Base-by-base conservation (phyloP, 2,797 vertebrate species). In the Synanceia verrucosa region DNA sequence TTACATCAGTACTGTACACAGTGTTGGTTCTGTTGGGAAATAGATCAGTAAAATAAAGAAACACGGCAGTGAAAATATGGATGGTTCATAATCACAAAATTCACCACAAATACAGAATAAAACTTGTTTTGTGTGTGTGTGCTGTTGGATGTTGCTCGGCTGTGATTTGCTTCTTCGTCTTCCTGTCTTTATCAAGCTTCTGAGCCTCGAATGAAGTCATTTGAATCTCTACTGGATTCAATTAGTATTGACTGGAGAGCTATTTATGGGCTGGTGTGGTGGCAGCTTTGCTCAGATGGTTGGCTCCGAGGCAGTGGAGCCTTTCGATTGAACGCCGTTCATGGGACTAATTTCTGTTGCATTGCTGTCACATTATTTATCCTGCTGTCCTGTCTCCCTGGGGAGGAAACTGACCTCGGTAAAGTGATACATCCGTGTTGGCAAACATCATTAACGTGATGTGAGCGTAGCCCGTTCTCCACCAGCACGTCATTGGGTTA, bases 281-380 rank as follows among this genome's bases (percentile, higher is more conserved):
- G 67, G 46, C 46, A 59, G 74, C 65, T 68, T 65, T 65, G 74
- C 50, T 37, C 84, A 85, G 65, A 78, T 68, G 70, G 71, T 80
- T 65, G 76, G 79, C 82, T 75, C 43, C 31, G 62, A 82, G 80
- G 73, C 79, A 26, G 50, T 65, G 9, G 59, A 67, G 67, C 47
- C 1, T 72, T 73, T 26, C 56, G 60, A 60, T 78, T 70, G 16
- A 41, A 77, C 64, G 31, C n/a, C n/a, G 60, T 67, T 68, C 7
- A 41, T 71, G 70, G 55, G 66, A 73, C 66, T 58, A 65, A 73
- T 78, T 69, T 72, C 55, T 50, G 53, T 68, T 83, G 70, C 70
- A 58, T 88, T 80, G 81, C 78, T 65, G 81, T 85, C 83, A 72
- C 74, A 78, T 79, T 79, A 78, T 79, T 86, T 74, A 70, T 67